phyloP scores from a whole-genome alignment of 2,113 vertebrate species.

The Psittacus erithacus region DNA sequence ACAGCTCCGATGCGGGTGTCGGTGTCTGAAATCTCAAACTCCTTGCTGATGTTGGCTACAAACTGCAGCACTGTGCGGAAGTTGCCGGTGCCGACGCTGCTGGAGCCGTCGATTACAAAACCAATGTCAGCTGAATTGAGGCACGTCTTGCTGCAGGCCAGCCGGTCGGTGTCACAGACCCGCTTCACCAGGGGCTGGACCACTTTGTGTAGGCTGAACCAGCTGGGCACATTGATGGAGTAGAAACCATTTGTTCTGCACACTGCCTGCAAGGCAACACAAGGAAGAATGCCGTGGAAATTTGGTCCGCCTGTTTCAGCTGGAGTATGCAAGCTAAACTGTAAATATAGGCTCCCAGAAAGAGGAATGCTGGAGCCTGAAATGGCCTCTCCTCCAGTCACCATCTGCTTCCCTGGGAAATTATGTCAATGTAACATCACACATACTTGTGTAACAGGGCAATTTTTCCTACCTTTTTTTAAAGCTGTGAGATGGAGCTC shows the following conservation, averaged over 20 bases:
- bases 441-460: not conserved
- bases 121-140: conserved; percentile 94
- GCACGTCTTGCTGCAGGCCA: conserved; percentile 97
- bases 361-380: not conserved
- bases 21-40: conserved; percentile 95
- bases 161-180: conserved; percentile 85
- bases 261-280: conserved; percentile 81
- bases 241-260: conserved; percentile 93
- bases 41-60: conserved; percentile 91
- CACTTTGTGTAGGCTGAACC: conserved; percentile 88
- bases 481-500: not conserved
- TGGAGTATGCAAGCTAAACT: not conserved
- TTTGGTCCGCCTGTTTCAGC: not conserved
- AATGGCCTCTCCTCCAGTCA: not conserved
- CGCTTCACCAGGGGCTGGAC: conserved; percentile 90
- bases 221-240: conserved; percentile 87
- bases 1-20: conserved; percentile 91
- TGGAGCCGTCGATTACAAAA: conserved; percentile 96
- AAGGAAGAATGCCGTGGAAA: not conserved
- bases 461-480: not conserved
- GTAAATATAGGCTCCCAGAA: not conserved
- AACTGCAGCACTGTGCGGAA: conserved; percentile 96
- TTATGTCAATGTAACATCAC: not conserved
- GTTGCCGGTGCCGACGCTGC: conserved; percentile 92
- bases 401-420: conserved; percentile 13